Evolutionary conservation across 2,797 vertebrate genomes (phyloP), one percentile per base, ranked within the genome.

Genomic region (Liasis olivaceus): DNA sequence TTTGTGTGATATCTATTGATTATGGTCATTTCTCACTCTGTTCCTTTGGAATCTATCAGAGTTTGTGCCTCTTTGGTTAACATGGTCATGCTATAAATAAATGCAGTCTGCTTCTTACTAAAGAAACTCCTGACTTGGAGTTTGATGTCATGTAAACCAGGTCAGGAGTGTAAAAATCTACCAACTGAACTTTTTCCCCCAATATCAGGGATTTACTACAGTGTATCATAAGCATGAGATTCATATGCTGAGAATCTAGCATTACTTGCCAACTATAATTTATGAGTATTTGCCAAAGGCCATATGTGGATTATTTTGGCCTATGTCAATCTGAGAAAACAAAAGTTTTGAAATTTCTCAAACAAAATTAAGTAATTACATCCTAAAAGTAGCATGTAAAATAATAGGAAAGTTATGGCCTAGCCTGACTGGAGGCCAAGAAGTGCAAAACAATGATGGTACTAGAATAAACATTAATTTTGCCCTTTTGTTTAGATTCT

Each of bases 321-420:
- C 95, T 36, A 89, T 92, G 89, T 31, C 64, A 31, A 81, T 93
- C 93, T 95, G 87, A 94, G 89, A 92, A 95, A 96, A 96, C 95
- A 94, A 95, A 8, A 66, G 22, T 93, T 93, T 97, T 93, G 91
- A 93, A 96, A 95, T 87, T 81, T 88, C 77, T 88, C 62, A 60
- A 72, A 90, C 81, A 95, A 95, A 96, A 95, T 69, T 90, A 93
- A 72, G 51, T 93, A 95, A 94, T 94, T 92, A 66, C 91, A 93
- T 42, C 93, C 93, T 86, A 89, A 92, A 95, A 91, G 0, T 81
- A 31, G 62, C 51, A 24, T 88, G 22, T 95, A 96, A 95, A 95
- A 90, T 96, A 96, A 95, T 64, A 58, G 88, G 24, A 93, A 95
- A 94, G 72, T 94, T 94, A 89, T 93, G 94, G 94, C 24, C 95